A percentile compares a stretch with the other conserved stretches of the same genome.
phyloP scores from a whole-genome alignment of 2,888 invertebrate species.

The Cheilosia vulpina region DNA sequence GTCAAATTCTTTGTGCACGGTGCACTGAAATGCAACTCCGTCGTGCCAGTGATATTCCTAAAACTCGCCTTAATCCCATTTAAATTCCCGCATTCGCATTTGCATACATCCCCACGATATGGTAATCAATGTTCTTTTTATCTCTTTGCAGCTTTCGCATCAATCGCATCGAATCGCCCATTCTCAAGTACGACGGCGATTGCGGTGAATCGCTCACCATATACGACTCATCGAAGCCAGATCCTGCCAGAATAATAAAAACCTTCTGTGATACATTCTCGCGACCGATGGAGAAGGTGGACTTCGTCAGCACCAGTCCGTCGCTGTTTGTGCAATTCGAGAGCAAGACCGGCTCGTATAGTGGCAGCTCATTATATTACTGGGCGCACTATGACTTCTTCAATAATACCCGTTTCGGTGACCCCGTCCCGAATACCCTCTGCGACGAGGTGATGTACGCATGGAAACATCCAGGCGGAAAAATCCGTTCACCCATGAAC shows the following conservation, averaged over 20 bases:
- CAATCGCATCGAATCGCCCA: conserved; percentile 94
- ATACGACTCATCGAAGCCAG: conserved; percentile 94
- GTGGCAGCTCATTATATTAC: conserved; percentile 96
- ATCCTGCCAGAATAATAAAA: conserved; percentile 95
- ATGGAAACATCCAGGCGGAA: conserved; percentile 91
- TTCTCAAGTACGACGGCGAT: conserved; percentile 93
- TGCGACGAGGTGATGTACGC: conserved; percentile 95
- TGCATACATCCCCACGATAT: neutral
- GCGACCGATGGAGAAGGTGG: conserved; percentile 95
- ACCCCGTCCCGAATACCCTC: conserved; percentile 90
- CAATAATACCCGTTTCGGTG: conserved; percentile 94
- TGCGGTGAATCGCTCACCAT: conserved; percentile 95
- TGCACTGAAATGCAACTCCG: no score
- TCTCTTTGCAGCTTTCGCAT: conserved; percentile 89
- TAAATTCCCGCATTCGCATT: no score
- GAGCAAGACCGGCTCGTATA: conserved; percentile 96
- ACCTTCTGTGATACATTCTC: conserved; percentile 98
- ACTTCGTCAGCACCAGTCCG: conserved; percentile 94
- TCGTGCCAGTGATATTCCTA: no score
- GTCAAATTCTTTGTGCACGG: no score
- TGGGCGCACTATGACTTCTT: conserved; percentile 98
- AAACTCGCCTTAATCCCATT: no score
- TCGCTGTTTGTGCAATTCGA: conserved; percentile 94
- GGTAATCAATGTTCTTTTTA: conserved; percentile 8
- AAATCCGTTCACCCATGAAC: conserved; percentile 92